phyloP scores from a whole-genome alignment of 2,113 vertebrate species.

The Bubo scandiacus region DNA sequence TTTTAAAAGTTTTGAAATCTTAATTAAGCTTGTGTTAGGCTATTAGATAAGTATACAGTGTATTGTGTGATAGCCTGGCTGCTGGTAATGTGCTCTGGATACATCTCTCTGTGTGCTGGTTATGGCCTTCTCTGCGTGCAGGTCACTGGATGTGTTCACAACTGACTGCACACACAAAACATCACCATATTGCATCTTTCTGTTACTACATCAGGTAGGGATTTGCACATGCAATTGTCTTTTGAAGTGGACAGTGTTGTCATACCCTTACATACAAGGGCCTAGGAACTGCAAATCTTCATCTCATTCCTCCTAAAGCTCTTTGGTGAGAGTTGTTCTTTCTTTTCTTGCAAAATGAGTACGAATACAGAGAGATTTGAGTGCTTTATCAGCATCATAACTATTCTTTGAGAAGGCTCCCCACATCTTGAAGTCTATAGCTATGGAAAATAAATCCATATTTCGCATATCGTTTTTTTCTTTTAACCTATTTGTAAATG shows the following conservation, averaged over 20 bases:
- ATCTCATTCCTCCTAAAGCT: background rate
- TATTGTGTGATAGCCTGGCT: background rate
- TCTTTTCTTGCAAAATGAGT: constrained; percentile 26
- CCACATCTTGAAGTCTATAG: constrained; percentile 57
- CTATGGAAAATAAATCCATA: constrained; percentile 75
- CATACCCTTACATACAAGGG: background rate
- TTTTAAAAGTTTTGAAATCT: background rate
- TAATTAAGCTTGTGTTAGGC: background rate
- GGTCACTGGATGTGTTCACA: background rate
- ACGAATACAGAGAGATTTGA: background rate
- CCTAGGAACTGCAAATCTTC: background rate
- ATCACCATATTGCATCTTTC: background rate
- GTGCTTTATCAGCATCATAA: constrained; percentile 61
- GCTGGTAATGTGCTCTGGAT: background rate
- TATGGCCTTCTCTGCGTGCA: background rate
- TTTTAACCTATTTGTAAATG: constrained; percentile 77
- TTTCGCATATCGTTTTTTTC: constrained; percentile 74
- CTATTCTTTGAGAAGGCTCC: constrained; percentile 27
- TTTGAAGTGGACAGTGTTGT: background rate
- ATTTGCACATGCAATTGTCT: background rate
- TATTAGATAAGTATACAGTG: background rate
- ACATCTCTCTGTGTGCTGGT: background rate
- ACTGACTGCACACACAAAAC: background rate
- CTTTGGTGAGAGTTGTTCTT: constrained; percentile 4
- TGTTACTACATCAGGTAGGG: background rate